Evolutionary conservation across 2,888 invertebrate species (phyloP), one percentile per base, ranked within the genome.

Genomic region (Phasia obesa): DNA sequence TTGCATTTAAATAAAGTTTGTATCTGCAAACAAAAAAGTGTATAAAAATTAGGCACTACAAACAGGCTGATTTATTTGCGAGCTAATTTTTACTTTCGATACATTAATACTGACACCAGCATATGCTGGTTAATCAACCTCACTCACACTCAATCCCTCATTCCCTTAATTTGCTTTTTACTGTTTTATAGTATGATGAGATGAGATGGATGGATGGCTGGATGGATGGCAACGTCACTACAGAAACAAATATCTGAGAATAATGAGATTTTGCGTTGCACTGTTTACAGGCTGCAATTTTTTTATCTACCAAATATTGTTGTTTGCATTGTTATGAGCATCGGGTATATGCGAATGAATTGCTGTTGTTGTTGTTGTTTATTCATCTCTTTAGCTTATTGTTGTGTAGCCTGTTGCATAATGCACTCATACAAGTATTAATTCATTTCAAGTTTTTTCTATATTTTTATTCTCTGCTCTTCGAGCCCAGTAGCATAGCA

Each of bases 391-490:
- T 55, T 42, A 31, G 38, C 11, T 59, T 44, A 55, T 35, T 70
- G 49, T 31, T 11, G 55, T 59, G 35, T 15, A 70, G 82, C 78
- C 78, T 83, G 82, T 83, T 83, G 82, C 82, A 79, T 83, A 83
- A 83, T 57, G 5, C 62, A 44, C 35, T 53, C 21, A 19, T 25
- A 2, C 15, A 11, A n/a, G 25, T 9, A 49, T 49, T 73, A 42
- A 42, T 31, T 19, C n/a, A 21, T 53, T 42, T 59, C 13, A n/a
- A 17, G 23, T 23, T 60, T 74, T 64, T 2, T 51, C 44, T 21
- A 21, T 57, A 0, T 44, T 44, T 27, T 47, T 27, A 5, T 60
- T 38, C 44, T 64, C 27, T 57, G 38, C 44, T 75, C 47, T 57
- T 49, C 4, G n/a, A 31, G 5, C 4, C 3, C 35, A 35, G 9